Evolutionary conservation across 2,113 vertebrate species (phyloP).

Genomic region (Hystrix cristata): DNA sequence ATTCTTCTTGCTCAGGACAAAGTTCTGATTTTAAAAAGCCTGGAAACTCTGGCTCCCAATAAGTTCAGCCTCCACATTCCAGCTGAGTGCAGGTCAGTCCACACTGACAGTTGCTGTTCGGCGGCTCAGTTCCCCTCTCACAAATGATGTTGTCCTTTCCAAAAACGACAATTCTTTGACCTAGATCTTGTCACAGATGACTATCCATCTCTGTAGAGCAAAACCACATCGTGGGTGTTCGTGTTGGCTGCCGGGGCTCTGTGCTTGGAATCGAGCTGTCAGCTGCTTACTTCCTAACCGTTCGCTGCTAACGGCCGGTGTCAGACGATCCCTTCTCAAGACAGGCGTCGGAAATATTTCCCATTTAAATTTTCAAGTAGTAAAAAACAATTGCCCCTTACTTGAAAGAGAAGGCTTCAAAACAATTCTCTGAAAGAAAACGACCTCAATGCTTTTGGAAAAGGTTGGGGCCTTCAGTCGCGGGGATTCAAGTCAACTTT

Average conservation of each 20-base stretch:
- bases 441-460: neutral
- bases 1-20: too few species aligned
- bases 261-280: neutral
- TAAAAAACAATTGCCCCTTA: neutral
- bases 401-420: neutral
- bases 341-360: neutral
- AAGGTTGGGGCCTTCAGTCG: neutral
- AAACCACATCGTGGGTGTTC: neutral
- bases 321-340: neutral
- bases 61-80: neutral
- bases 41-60: neutral
- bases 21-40: neutral
- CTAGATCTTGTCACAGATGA: neutral
- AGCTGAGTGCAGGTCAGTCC: neutral
- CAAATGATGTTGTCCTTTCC: neutral
- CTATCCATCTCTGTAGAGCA: neutral
- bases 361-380: neutral
- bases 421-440: neutral
- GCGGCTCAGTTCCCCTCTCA: neutral
- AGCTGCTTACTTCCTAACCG: neutral
- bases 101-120: neutral
- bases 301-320: neutral
- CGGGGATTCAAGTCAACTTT: neutral
- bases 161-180: neutral
- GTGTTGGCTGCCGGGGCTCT: neutral